Base-by-base conservation (phyloP, 2,797 vertebrate genomes). In the Pangasius mekongensis region DNA sequence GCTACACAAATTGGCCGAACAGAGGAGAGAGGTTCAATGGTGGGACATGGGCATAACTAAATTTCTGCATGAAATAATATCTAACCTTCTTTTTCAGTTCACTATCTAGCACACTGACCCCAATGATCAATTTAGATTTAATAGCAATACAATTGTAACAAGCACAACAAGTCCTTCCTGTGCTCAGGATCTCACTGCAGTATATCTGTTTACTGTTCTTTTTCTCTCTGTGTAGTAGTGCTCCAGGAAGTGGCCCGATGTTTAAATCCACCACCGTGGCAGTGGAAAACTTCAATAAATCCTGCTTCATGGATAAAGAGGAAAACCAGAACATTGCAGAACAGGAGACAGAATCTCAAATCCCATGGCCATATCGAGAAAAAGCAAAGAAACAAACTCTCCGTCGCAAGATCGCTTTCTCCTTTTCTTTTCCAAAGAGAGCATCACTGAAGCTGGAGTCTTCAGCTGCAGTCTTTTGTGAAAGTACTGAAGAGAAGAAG, bases 181-280 rank as follows among this genome's bases (percentile, higher is more conserved):
- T 58, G 10, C 33, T 66, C 22, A 10, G 18, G 11, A 10, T 83
- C 27, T 49, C 43, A n/a, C n/a, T 36, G 22, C 22, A 56, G 52
- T 33, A 16, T 77, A 82, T 39, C 58, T 22, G 47, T 82, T 83
- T 36, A 54, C 39, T 87, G 0, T 87, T 86, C 20, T 73, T 80
- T 62, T 87, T 58, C 69, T 87, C 54, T 87, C 54, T 87, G 33
- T 77, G 36, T 33, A 93, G 60, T 91, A 99, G 98, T 10, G 98
- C 98, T 93, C 97, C 98, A 33, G 98, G 98, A 91, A 98, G 98
- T 0, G 98, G 98, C 0, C 98, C 98, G 18, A 99, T 98, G 98
- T 99, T 99, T 94, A 97, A 98, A 92, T 99, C 98, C 91, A 99
- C 99, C 5, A 99, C 98, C 0, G 98, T 99, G 87, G 98, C 97